Evolutionary conservation across 2,113 vertebrate genomes (phyloP), one percentile per base, ranked within the genome.

Genomic region (Canis aureus): DNA sequence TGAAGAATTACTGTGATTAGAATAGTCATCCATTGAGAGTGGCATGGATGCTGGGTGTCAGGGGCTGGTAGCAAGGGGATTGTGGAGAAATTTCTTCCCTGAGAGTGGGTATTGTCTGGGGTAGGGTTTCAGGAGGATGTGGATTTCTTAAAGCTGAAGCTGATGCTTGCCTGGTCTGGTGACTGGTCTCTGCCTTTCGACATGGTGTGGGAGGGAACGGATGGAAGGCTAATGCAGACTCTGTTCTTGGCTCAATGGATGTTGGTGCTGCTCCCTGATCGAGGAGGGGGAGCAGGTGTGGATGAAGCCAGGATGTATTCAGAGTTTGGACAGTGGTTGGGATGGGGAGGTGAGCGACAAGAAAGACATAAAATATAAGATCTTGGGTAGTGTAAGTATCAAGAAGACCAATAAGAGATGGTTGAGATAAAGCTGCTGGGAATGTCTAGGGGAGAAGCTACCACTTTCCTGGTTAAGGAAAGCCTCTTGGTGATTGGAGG

Each of bases 1-100:
- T 4, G 59, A 60, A 4, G 25, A 38, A 16, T 11, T 43, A 4
- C 2, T 0, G 3, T 6, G 32, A 57, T 20, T 29, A 27, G 29
- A 66, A 43, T 55, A n/a, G 22, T 1, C 81, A 22, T 29, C 25
- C 6, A 1, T 62, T 25, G 43, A 9, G 73, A 76, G 53, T 7
- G 0, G 7, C 8, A 4, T 12, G 29, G 55, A 73, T 11, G 35
- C 2, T 51, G 55, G 29, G 10, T 27, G 55, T 64, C 22, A 32
- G 15, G n/a, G 1, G 11, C 62, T 53, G 88, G 38, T 35, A 19
- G 10, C 38, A 43, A 25, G 27, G 81, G 15, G 9, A 32, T 19
- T 6, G 2, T 57, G 25, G 4, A 25, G 88, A 86, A 71, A 32
- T 29, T 43, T 51, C 53, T 86, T 69, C 32, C 19, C 38, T 20